These are phyloP conservation scores for Petrophora chlorosata DNA, from an alignment of 2,888 invertebrate species.

Conservation along the genomic window DNA sequence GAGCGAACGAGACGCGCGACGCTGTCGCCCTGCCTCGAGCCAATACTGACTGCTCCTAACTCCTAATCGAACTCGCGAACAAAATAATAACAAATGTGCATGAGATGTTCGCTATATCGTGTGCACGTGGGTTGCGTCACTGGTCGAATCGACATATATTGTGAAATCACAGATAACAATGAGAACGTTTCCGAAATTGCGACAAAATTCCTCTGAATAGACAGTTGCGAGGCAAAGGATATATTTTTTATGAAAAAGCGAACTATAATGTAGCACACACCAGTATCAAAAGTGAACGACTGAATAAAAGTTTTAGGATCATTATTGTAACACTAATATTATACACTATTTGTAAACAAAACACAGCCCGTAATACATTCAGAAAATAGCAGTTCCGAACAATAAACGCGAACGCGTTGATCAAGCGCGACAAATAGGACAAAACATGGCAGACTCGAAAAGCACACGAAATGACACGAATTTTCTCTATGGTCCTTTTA, in stretches of 20 bases:
- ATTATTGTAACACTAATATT: slow-evolving; percentile 62
- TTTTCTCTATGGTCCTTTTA: slow-evolving; percentile 73
- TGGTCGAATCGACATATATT: slow-evolving; percentile 59
- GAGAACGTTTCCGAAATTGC: slow-evolving; percentile 55
- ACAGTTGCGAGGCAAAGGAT: slow-evolving; percentile 64
- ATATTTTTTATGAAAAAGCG: slow-evolving; percentile 72
- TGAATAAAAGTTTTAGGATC: slow-evolving; percentile 56
- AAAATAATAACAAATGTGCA: slow-evolving; percentile 90
- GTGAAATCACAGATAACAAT: slow-evolving; percentile 53
- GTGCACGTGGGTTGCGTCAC: slow-evolving; percentile 83
- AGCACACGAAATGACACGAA: slow-evolving; percentile 75
- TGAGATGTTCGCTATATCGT: slow-evolving; percentile 78
- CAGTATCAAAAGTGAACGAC: slow-evolving; percentile 61
- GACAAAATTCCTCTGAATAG: slow-evolving; percentile 60
- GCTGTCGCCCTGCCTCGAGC: slow-evolving; percentile 70
- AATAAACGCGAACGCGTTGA: slow-evolving; percentile 78
- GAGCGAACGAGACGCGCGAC: slow-evolving; percentile 68
- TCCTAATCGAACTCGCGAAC: slow-evolving; percentile 86
- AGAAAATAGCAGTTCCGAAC: slow-evolving; percentile 74
- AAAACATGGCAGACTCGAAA: slow-evolving; percentile 84
- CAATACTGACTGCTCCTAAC: slow-evolving; percentile 73
- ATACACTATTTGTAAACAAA: slow-evolving; percentile 80
- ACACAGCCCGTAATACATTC: slow-evolving; percentile 77
- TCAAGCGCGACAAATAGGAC: slow-evolving; percentile 83
- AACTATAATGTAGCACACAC: slow-evolving; percentile 71